phyloP scores from a whole-genome alignment of 1,140 invertebrate species.

The Trachymyrmex septentrionalis region DNA sequence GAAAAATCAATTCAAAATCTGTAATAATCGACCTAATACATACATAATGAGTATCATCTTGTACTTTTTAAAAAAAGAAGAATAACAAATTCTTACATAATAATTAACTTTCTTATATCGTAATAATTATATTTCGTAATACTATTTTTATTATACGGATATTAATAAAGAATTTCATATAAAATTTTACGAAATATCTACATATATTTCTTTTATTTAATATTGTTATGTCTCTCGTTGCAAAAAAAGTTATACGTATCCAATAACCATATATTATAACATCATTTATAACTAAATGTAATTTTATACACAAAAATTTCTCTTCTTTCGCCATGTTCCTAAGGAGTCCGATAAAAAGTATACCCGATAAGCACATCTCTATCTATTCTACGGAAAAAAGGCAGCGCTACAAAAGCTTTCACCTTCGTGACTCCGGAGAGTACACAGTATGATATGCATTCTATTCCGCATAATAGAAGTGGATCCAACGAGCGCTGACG shows the following conservation, averaged over 20 bases:
- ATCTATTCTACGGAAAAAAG: slow-evolving; percentile 3
- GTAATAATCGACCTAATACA: background rate
- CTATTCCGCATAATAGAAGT: slow-evolving; percentile 58
- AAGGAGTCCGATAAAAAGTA: background rate
- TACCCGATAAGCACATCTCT: background rate
- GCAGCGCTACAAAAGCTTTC: slow-evolving; percentile 42
- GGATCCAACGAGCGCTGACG: slow-evolving; percentile 33
- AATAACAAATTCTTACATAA: background rate
- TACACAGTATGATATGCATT: slow-evolving; percentile 54
- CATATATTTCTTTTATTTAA: background rate
- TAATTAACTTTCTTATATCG: slow-evolving; percentile 1
- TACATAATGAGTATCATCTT: background rate
- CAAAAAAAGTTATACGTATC: background rate
- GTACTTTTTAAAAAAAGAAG: background rate
- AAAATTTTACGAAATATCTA: background rate
- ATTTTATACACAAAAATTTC: background rate
- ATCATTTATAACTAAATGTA: background rate
- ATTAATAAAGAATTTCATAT: slow-evolving; percentile 15
- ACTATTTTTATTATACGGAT: background rate
- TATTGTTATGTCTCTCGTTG: background rate
- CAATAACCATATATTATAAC: background rate
- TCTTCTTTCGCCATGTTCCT: background rate
- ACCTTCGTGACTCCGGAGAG: slow-evolving; percentile 52
- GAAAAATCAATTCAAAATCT: background rate
- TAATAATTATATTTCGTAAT: background rate